Evolutionary conservation across 92 coral and sea anemone genomes (phyloP).

Genomic region (Bergia sp.): DNA sequence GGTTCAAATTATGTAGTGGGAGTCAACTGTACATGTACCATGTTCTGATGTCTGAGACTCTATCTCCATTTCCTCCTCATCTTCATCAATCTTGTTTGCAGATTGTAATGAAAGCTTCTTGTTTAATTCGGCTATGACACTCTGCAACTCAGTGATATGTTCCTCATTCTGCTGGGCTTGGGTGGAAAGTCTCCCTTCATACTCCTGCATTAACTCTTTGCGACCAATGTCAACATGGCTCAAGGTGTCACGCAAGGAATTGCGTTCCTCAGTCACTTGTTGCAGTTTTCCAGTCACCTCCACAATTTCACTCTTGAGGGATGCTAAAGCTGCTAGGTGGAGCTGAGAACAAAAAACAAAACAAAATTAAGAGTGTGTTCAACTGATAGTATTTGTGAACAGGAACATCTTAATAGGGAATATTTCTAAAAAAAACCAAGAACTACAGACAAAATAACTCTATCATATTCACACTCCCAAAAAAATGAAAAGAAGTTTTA

Average conservation of each 20-base stretch:
- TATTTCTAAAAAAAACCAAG: no score
- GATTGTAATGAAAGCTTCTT: conserved; percentile 76
- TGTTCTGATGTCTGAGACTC: conserved; percentile 93
- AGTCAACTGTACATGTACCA: conserved; percentile 46
- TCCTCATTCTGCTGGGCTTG: conserved; percentile 93
- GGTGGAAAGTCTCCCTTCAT: conserved; percentile 80
- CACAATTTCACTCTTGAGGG: conserved; percentile 92
- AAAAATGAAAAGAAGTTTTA: no score
- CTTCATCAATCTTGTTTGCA: conserved; percentile 91
- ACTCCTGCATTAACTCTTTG: conserved; percentile 80
- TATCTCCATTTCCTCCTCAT: conserved; percentile 81
- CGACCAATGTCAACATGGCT: conserved; percentile 71
- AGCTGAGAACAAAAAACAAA: conserved; percentile 60
- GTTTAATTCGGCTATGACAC: conserved; percentile 95
- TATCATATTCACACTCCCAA: no score
- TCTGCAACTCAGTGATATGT: conserved; percentile 93
- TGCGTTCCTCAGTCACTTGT: conserved; percentile 88
- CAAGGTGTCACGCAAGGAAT: conserved; percentile 67
- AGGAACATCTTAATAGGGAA: no score
- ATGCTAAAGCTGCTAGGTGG: conserved; percentile 93
- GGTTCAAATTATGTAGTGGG: no score
- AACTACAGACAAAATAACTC: no score
- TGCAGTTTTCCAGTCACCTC: conserved; percentile 83
- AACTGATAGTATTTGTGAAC: no score
- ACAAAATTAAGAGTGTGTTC: not conserved